Conservation (phyloP, 2,797 vertebrate genomes). For the Mormyrus hasselquistii region DNA sequence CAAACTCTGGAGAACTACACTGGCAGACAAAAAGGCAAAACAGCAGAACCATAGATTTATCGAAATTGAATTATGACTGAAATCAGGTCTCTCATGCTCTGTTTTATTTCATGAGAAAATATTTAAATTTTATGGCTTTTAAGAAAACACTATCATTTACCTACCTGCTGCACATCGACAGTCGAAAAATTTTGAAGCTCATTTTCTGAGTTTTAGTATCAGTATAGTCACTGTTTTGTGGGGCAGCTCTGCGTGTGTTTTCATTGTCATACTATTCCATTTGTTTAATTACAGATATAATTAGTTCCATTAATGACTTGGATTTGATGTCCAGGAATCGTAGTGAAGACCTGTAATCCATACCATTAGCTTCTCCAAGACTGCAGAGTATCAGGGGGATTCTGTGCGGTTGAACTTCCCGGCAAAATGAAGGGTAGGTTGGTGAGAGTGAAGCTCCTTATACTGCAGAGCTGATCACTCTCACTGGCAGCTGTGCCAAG, state of each 20-base stretch:
- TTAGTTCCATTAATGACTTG: background rate
- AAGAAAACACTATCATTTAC: background rate
- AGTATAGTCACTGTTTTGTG: background rate
- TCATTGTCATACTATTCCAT: background rate
- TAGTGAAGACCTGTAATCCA: background rate
- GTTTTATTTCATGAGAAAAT: background rate
- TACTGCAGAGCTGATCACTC: background rate
- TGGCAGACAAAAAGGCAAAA: background rate
- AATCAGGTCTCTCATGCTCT: background rate
- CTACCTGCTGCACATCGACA: background rate
- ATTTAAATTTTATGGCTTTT: background rate
- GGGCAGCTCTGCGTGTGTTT: background rate
- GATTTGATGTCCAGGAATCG: background rate
- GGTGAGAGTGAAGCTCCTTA: background rate
- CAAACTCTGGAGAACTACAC: background rate
- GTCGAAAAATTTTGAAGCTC: background rate
- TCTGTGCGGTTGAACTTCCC: background rate
- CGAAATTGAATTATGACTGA: background rate
- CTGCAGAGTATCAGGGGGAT: background rate
- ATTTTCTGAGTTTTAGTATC: background rate
- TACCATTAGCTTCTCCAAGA: background rate
- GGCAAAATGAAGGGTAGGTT: background rate
- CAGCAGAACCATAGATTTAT: background rate
- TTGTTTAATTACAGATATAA: background rate
- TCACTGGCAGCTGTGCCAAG: background rate